Evolutionary conservation across 2,113 vertebrate genomes (phyloP), one percentile per base, ranked within the genome.

Genomic region (Kobus ellipsiprymnus): DNA sequence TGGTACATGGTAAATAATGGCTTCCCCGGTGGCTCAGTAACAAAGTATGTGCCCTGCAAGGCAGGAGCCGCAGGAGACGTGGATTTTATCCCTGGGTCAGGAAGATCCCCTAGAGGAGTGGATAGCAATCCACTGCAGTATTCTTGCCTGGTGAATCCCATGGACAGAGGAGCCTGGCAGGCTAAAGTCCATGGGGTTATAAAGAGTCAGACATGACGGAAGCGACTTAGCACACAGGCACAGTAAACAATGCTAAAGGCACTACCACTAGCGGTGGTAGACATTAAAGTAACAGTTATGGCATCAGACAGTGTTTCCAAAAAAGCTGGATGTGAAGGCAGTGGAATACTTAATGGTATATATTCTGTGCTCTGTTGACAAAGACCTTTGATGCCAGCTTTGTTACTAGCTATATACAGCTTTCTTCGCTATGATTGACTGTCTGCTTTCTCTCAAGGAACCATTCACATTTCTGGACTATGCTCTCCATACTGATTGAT

Each of bases 11-110:
- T 74, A 74, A 74, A 25, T 12, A 40, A 23, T 40, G 19, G 19
- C 19, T 23, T 40, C 36, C 67, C 67, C 0, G 0, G 21, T 23
- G 2, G n/a, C 67, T 25, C 67, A 74, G 21, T 23, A 36, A 23
- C 10, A 40, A 40, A 74, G 10, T 25, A 23, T 40, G 5, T 74
- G 67, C 19, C 10, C 5, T 74, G 67, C 10, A 74, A 74, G 67
- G 67, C 67, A 6, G 67, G 67, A 74, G 67, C 19, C 0, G 0
- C n/a, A 74, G 67, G 19, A 40, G 67, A 74, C 0, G 5, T 74
- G n/a, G n/a, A n/a, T n/a, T n/a, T n/a, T n/a, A n/a, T n/a, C n/a
- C n/a, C n/a, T n/a, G n/a, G n/a, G n/a, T n/a, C 19, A 74, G 67
- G 19, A 25, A 40, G 67, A 23, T 74, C 67, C 19, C 67, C n/a